These are phyloP conservation scores for Mastigias papua DNA, from an alignment of 30 jellyfish, hydroid and myxozoan species.

Conservation along the genomic window DNA sequence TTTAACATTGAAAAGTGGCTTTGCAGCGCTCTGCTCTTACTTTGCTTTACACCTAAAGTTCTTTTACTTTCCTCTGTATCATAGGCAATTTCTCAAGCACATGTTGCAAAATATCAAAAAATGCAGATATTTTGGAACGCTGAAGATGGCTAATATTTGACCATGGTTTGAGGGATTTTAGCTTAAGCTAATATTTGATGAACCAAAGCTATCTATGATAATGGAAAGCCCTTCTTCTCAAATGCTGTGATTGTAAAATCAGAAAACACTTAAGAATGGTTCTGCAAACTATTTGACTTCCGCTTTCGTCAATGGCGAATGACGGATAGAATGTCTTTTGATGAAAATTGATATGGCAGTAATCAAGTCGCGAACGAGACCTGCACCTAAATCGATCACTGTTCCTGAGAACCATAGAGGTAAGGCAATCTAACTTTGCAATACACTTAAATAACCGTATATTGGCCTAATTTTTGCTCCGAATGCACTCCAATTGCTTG, in stretches of 20 bases:
- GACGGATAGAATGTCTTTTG: neutral
- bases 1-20: neutral
- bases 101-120: no score
- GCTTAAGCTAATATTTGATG: slow-evolving; percentile 19
- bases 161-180: slow-evolving; percentile 14
- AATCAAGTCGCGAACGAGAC: no score
- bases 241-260: neutral
- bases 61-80: no score
- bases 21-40: neutral
- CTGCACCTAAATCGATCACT: no score
- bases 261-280: neutral
- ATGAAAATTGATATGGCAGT: neutral
- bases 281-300: neutral
- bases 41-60: neutral
- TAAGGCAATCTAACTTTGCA: no score
- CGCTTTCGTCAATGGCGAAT: neutral
- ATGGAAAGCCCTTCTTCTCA: neutral
- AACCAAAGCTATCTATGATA: neutral
- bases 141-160: slow-evolving; percentile 4
- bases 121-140: neutral
- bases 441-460: no score
- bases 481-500: no score
- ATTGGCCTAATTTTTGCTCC: no score
- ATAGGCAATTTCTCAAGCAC: no score
- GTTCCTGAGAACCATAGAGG: no score